These are phyloP conservation scores for Tipula confusa DNA, from an alignment of 2,888 invertebrate genomes.

Conservation along the genomic window DNA sequence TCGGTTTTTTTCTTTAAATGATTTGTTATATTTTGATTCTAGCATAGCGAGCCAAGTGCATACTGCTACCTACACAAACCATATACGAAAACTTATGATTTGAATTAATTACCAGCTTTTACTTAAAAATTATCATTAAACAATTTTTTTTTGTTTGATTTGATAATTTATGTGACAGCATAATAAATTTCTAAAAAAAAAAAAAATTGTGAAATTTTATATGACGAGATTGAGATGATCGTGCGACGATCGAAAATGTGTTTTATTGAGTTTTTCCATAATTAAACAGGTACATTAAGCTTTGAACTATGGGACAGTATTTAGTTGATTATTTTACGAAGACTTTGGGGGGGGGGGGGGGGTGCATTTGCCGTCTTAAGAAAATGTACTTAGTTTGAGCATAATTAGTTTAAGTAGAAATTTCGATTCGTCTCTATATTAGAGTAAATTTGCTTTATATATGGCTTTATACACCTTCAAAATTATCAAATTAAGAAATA, in stretches of 20 bases:
- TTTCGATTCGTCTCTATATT: no score
- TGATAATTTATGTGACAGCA: background rate
- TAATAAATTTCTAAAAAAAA: constrained; percentile 9
- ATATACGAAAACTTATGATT: background rate
- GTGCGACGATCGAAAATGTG: background rate
- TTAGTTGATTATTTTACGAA: no score
- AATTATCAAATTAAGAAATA: no score
- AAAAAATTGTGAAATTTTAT: background rate
- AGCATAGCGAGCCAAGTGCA: no score
- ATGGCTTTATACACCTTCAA: no score
- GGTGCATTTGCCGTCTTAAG: no score
- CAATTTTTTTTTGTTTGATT: background rate
- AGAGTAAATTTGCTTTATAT: no score
- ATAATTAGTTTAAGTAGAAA: no score
- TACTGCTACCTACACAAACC: background rate
- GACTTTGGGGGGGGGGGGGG: no score
- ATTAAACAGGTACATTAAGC: background rate
- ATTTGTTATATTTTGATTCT: background rate
- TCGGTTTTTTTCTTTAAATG: background rate
- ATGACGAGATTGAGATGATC: background rate
- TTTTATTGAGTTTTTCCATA: no score
- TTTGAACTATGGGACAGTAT: no score
- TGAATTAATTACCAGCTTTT: background rate
- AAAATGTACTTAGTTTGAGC: no score
- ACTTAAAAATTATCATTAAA: background rate